These are phyloP conservation scores for Axis porcinus DNA, from an alignment of 2,113 vertebrate genomes.

Conservation along the genomic window DNA sequence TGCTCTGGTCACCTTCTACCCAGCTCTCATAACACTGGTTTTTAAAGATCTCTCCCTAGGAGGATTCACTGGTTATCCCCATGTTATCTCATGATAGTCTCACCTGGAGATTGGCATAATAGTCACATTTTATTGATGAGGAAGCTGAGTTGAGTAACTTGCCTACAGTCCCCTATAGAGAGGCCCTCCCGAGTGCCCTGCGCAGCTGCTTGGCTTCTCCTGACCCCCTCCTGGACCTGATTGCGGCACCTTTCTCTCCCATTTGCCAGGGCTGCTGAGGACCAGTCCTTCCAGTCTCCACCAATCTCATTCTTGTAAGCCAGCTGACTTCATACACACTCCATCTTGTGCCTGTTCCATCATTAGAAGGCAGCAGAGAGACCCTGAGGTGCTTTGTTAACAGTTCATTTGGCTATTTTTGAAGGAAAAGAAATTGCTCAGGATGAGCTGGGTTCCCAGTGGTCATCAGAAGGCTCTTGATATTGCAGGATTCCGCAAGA, in stretches of 20 bases:
- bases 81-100: neutral
- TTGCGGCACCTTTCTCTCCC: neutral
- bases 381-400: neutral
- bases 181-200: neutral
- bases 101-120: neutral
- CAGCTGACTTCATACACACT: neutral
- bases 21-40: neutral
- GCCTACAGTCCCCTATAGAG: neutral
- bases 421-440: neutral
- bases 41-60: neutral
- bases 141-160: neutral
- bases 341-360: neutral
- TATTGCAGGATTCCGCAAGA: neutral
- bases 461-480: neutral
- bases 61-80: neutral
- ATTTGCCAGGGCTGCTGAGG: neutral
- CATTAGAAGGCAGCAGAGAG: neutral
- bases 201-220: neutral
- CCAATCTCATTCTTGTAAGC: neutral
- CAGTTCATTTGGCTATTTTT: conserved; percentile 36
- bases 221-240: neutral
- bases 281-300: neutral
- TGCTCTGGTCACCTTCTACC: neutral
- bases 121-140: neutral
- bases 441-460: neutral